Evolutionary conservation across 35 echinoderm and acorn worm species (phyloP), one percentile per base, ranked within the genome.

Genomic region (Ophiothrix spiculata): DNA sequence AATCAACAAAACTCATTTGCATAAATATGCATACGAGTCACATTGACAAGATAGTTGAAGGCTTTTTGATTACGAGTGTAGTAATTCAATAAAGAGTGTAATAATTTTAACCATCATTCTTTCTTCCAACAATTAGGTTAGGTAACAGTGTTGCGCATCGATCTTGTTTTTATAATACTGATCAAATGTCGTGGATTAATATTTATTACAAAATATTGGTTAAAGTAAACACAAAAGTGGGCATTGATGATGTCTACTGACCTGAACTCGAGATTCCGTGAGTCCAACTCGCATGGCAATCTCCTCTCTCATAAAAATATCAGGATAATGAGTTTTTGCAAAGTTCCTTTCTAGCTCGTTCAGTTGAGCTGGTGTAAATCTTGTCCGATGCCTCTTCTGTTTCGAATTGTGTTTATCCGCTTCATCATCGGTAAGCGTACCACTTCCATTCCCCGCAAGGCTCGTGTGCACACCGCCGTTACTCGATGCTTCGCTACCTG

Each of bases 281-380:
- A 99, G 87, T 35, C 96, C 96, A 39, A 99, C 96, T 76, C 96
- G 76, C 96, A 99, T 99, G 36, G 96, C 96, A 56, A 99, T 99
- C 79, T 99, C 96, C 76, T 99, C 96, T 42, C 96, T 86, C 96
- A 99, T 99, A 77, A 99, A 99, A 33, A 99, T 99, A 91, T 99
- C 96, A 32, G 96, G 96, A 75, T 99, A 99, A 75, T 99, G 96
- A 15, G 96, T 99, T 83, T 99, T 99, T 28, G 96, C 96, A 76
- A 99, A 99, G 84, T 99, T 99, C 46, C 96, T 78, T 79, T 99
- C 96, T 33, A 99, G 81, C 89, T 99, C 96, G 86, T 99, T 99
- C 45, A 99, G 87, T 77, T 99, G 96, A 0, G 96, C 96, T 4
- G 96, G 96, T 11, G 96, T 99, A 80, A 99, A 99, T 25, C 96